Evolutionary conservation across 2,888 invertebrate genomes (phyloP).

Genomic region (Cerceris ruficornis): DNA sequence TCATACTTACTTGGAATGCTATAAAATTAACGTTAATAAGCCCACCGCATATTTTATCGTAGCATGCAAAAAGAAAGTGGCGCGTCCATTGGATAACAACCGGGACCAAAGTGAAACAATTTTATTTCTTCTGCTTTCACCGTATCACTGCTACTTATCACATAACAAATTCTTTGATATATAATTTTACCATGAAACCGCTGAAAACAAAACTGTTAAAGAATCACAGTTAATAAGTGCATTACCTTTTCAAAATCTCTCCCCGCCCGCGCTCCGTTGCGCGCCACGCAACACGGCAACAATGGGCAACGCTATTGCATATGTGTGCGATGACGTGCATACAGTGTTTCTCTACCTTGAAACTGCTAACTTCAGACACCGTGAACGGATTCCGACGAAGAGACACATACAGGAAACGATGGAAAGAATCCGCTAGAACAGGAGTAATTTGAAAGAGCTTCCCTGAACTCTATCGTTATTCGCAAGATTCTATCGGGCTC

Average conservation of each 20-base stretch:
- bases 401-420: constrained; percentile 8
- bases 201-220: not conserved
- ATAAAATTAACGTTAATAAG: too few species aligned
- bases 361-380: constrained; percentile 34
- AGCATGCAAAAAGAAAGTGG: too few species aligned
- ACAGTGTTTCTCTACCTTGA: not conserved
- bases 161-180: too few species aligned
- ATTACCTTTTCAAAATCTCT: constrained; percentile 17
- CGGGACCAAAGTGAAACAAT: too few species aligned
- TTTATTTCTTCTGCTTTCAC: too few species aligned
- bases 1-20: too few species aligned
- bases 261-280: not conserved
- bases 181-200: too few species aligned
- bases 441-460: not conserved
- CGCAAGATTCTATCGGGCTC: not conserved
- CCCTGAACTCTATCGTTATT: constrained; percentile 6
- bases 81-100: too few species aligned
- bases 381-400: constrained; percentile 10
- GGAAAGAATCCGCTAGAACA: constrained; percentile 11
- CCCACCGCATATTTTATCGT: too few species aligned
- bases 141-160: too few species aligned
- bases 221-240: not conserved
- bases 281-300: not conserved
- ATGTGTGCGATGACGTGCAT: constrained; percentile 13
- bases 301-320: constrained; percentile 1